Evolutionary conservation across 2,113 vertebrate species (phyloP).

Genomic region (Varanus salvator): DNA sequence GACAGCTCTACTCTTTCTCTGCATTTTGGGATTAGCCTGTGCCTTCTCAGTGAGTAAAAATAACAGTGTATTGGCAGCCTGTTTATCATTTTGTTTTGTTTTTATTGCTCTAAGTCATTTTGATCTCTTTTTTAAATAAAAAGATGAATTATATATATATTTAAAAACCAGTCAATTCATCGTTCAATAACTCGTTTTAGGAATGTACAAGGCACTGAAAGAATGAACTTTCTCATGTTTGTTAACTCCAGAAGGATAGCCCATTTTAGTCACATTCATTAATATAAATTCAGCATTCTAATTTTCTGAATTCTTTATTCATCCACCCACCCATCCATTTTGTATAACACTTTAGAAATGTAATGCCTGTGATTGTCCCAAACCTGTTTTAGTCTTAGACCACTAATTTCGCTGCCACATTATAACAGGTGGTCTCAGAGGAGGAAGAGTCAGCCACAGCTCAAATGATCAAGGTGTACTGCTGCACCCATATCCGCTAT

Average conservation of each 20-base stretch:
- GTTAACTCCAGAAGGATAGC: background rate
- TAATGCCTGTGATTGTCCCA: background rate
- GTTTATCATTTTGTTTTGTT: background rate
- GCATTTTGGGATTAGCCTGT: slow-evolving; percentile 75
- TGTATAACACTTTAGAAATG: background rate
- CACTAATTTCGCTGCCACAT: background rate
- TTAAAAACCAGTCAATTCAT: background rate
- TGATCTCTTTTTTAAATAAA: background rate
- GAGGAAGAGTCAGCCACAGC: background rate
- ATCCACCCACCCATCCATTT: no score
- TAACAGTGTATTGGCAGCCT: background rate
- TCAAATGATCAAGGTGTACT: background rate
- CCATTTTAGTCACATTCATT: background rate
- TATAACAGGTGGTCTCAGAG: background rate
- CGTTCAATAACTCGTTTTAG: background rate
- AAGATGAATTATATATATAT: background rate
- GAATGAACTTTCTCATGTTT: background rate
- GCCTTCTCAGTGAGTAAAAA: slow-evolving; percentile 78
- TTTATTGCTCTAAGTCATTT: background rate
- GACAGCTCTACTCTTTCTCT: slow-evolving; percentile 71
- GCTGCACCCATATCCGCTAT: background rate
- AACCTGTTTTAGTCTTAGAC: background rate
- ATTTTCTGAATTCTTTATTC: background rate
- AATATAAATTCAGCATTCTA: background rate
- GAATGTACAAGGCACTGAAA: background rate